Base-by-base conservation (phyloP, 2,113 vertebrate species). In the Hemiscyllium ocellatum region DNA sequence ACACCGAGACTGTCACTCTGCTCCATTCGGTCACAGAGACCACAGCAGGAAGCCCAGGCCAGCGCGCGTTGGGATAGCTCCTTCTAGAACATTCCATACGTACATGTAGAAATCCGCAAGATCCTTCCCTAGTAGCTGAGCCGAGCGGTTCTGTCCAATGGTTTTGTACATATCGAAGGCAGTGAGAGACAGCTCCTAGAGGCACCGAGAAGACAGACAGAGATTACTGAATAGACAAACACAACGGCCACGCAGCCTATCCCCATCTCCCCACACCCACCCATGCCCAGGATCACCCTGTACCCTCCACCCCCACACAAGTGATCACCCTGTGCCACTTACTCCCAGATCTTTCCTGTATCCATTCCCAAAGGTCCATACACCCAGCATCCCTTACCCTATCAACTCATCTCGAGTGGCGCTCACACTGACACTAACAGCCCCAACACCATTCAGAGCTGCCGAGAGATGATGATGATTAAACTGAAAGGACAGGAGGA, bases 21-120 rank as follows among this genome's bases (percentile, higher is more conserved):
- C 91, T 47, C 37, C 24, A 42, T 24, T 52, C 8, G 22, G 19
- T 42, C 94, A 70, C 52, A 94, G 24, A 22, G 65, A 15, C 37
- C 29, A n/a, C 2, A 19, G 56, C 22, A 69, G 68, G 26, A 1
- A 33, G 7, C 72, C 22, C 22, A 22, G 8, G 5, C 72, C 72
- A 29, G 12, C 10, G 12, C 72, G 37, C 6, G 1, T 47, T 47
- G 17, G n/a, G 20, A 4, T 10, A 0, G 22, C 10, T 87, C 52
- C 22, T 87, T 87, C 85, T 50, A 24, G 2, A 50, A 87, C 50
- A 33, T 7, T 19, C 19, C 29, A 24, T 72, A 87, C 97, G 98
- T 98, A 99, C 99, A 99, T 99, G 97, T 99, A 99, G 97, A 98
- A 99, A 96, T 99, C 99, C 29, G 99, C 99, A 97, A 99, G 97